Conservation (phyloP, 2,113 vertebrate genomes). For the Notarius quadriscutis region DNA sequence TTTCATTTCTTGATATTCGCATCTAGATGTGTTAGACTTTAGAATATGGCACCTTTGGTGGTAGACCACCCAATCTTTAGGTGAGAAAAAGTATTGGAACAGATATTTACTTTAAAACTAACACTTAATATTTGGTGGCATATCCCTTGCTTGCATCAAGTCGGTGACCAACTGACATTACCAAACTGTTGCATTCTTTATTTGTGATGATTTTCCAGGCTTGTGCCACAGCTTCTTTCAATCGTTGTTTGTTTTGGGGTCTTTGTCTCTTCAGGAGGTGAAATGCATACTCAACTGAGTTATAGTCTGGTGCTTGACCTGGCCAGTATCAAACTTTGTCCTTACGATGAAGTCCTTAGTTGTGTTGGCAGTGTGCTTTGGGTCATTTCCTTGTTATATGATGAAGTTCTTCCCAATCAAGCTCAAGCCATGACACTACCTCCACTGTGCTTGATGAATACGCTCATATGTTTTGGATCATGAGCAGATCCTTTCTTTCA, state of each 20-base stretch:
- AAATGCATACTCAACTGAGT: not conserved
- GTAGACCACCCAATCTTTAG: too few relatives aligned
- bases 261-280: not conserved
- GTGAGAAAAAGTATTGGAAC: too few relatives aligned
- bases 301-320: not conserved
- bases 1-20: not conserved
- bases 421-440: not conserved
- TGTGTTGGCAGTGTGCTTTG: not conserved
- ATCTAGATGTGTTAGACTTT: too few relatives aligned
- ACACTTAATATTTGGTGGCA: too few relatives aligned
- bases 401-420: not conserved
- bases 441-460: not conserved
- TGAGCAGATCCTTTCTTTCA: not conserved
- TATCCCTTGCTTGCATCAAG: too few relatives aligned
- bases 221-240: too few relatives aligned
- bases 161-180: not conserved
- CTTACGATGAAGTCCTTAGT: not conserved
- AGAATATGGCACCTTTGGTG: too few relatives aligned
- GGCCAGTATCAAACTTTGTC: not conserved
- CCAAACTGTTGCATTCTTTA: not conserved
- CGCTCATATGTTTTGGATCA: too few relatives aligned
- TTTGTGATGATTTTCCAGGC: not conserved
- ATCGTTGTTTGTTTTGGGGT: not conserved
- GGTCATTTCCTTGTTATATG: not conserved
- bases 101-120: too few relatives aligned